Percentiles rank a stretch among this genome's conserved stretches.
phyloP scores from a whole-genome alignment of 92 coral and sea anemone genomes.

The Micromussa lordhowensis region DNA sequence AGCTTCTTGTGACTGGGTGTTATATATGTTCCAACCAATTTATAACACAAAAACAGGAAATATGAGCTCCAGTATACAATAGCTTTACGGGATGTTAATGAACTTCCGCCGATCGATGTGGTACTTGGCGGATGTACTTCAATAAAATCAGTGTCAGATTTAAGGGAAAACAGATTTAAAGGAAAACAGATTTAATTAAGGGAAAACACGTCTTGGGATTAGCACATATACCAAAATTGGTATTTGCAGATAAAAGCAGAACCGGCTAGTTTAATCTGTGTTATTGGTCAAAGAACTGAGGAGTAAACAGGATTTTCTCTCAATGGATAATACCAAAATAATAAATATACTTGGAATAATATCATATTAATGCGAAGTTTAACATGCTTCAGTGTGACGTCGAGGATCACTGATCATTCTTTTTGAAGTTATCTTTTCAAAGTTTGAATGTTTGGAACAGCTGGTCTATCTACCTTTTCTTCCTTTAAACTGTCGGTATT shows the following conservation, averaged over 20 bases:
- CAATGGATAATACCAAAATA: neutral
- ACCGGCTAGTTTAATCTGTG: neutral
- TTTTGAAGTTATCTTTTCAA: neutral
- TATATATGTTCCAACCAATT: neutral
- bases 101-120: conserved; percentile 6
- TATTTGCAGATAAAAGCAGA: neutral
- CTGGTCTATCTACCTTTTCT: neutral
- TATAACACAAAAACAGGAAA: conserved; percentile 13
- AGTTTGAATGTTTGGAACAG: neutral
- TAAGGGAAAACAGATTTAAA: neutral
- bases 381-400: neutral
- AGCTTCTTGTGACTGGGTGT: neutral
- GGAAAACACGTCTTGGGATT: neutral
- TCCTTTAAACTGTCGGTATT: neutral
- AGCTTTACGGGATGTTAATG: conserved; percentile 2
- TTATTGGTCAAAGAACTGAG: neutral
- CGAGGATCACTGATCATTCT: neutral
- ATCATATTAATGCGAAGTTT: neutral
- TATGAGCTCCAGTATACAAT: neutral
- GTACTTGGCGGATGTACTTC: neutral
- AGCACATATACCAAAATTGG: neutral
- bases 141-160: conserved; percentile 1
- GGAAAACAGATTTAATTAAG: neutral
- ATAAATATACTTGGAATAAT: neutral
- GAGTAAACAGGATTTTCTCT: conserved; percentile 11